Evolutionary conservation across 2,888 invertebrate genomes (phyloP), one percentile per base, ranked within the genome.

Genomic region (Lepidochitona cinerea): DNA sequence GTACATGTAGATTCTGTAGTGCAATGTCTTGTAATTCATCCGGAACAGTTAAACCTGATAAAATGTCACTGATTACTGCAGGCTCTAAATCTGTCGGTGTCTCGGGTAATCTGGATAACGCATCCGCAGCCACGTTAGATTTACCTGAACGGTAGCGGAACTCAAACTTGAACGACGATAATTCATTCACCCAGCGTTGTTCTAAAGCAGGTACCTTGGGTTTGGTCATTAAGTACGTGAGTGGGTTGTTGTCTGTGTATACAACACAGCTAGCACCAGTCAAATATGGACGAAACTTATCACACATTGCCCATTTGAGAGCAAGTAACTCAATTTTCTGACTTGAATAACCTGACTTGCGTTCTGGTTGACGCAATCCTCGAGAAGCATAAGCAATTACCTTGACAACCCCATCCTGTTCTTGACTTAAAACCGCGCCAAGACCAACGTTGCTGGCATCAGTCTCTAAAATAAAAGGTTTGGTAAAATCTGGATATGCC

Each of bases 281-380:
- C 5, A 76, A 73, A 37, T 75, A 76, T 37, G 71, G 71, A 23
- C 68, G 32, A 32, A 76, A 78, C 41, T 78, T 76, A 12, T 78
- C 73, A 29, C 71, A 68, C n/a, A 78, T 68, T 6, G 79, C 75
- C 78, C 79, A 79, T 65, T 80, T 80, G 3, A 77, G 66, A 7
- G 69, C 79, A 14, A 78, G 71, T 26, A 75, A 68, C 59, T 80
- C 78, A 29, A 79, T 18, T 64, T 77, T 78, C 64, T 70, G 72
- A 33, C 75, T 76, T 65, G 77, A 79, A 32, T 75, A 69, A 33
- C 35, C 35, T 33, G 67, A 64, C n/a, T 74, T 71, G 32, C 64
- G 5, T 32, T 79, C 79, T 23, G 71, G 41, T 1, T 52, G 59
- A 23, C 74, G 37, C 53, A 79, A 49, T 4, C 37, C 36, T 18